Conservation (phyloP, 2,113 vertebrate genomes). For the Tor tambroides region DNA sequence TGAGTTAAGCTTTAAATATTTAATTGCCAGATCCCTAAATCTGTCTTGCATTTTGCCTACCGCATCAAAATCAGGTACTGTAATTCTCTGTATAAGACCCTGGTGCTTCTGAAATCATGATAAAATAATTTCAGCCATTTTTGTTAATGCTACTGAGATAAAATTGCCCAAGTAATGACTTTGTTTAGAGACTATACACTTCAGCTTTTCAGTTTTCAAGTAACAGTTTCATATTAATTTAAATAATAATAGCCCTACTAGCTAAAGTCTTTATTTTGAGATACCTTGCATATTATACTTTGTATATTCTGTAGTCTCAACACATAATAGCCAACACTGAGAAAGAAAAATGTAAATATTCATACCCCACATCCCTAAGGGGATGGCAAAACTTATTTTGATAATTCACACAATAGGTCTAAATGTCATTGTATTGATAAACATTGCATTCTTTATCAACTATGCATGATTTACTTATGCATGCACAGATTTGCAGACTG, state of each 20-base stretch:
- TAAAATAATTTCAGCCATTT: neutral
- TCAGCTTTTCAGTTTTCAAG: neutral
- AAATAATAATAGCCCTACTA: neutral
- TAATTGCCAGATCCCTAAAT: neutral
- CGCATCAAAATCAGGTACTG: neutral
- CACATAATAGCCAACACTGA: neutral
- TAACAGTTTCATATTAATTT: neutral
- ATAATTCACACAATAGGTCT: neutral
- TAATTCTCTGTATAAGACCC: neutral
- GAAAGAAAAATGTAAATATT: neutral
- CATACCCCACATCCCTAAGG: neutral
- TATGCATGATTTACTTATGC: too few relatives aligned
- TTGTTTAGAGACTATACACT: neutral
- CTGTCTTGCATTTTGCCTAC: conserved; percentile 1
- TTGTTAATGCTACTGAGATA: neutral
- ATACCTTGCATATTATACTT: neutral
- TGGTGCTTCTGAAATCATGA: neutral
- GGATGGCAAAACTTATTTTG: neutral
- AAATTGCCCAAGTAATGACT: neutral
- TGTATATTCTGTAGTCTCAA: neutral
- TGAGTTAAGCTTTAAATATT: conserved; percentile 13
- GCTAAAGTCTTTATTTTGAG: neutral
- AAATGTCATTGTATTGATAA: neutral
- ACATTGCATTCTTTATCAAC: neutral
- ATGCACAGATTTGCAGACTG: too few relatives aligned